phyloP scores from a whole-genome alignment of 2,888 invertebrate genomes.

The Acleris literana region DNA sequence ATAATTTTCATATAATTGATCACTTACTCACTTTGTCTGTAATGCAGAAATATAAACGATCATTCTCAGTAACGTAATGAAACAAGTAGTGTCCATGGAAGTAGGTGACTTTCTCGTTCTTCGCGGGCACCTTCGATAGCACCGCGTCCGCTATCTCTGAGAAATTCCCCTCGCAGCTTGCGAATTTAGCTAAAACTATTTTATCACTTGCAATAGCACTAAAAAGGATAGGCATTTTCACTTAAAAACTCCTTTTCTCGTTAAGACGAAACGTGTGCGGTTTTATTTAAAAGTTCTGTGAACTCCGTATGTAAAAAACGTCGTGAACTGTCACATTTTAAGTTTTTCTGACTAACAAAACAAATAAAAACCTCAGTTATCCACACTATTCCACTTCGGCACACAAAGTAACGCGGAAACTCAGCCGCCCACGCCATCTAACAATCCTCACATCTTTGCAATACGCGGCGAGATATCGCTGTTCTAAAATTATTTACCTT shows the following conservation, averaged over 20 bases:
- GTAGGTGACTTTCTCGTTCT: constrained; percentile 94
- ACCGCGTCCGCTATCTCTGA: constrained; percentile 95
- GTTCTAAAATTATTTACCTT: constrained; percentile 62
- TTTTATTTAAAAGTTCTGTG: too few relatives aligned
- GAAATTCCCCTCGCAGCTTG: constrained; percentile 96
- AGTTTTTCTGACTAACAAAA: neutral
- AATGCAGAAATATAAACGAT: constrained; percentile 94
- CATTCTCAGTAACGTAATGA: constrained; percentile 93
- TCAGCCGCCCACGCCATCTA: constrained; percentile 43
- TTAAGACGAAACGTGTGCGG: too few relatives aligned
- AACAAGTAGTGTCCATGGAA: constrained; percentile 86
- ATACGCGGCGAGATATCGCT: constrained; percentile 53
- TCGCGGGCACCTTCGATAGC: constrained; percentile 89
- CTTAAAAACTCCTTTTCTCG: neutral
- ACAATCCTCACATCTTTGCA: constrained; percentile 45
- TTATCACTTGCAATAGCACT: constrained; percentile 92
- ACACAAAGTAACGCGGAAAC: constrained; percentile 26
- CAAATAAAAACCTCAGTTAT: neutral
- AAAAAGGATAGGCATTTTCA: constrained; percentile 93
- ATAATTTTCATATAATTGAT: constrained; percentile 18
- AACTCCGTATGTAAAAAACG: neutral
- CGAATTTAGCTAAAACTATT: constrained; percentile 91
- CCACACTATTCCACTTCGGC: neutral
- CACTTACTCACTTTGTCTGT: constrained; percentile 91
- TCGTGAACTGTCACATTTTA: neutral